Evolutionary conservation across 2,797 vertebrate genomes (phyloP).

Genomic region (Gymnoscopelus braueri): DNA sequence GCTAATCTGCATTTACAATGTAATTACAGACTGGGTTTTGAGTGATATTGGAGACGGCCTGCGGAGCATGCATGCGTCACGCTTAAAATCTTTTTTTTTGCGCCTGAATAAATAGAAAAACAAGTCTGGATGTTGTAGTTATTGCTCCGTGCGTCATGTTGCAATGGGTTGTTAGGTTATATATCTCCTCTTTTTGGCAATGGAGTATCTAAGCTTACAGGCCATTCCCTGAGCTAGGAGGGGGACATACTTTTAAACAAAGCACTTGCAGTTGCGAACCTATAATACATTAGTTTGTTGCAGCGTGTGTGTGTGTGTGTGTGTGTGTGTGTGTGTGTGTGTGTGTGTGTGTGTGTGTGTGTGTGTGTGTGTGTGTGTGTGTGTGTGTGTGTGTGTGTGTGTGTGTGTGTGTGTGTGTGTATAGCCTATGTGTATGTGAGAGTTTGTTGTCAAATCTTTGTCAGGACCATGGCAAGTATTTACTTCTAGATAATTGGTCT

Average conservation of each 20-base stretch:
- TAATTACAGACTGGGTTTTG: conserved; percentile 78
- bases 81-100: conserved; percentile 58
- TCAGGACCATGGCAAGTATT: no score
- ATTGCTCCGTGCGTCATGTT: conserved; percentile 11
- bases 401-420: no score
- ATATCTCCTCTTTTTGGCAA: no score
- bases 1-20: conserved; percentile 83
- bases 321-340: no score
- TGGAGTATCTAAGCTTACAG: no score
- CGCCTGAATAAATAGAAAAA: conserved; percentile 56
- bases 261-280: conserved; percentile 79
- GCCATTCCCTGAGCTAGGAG: neutral
- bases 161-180: conserved; percentile 5
- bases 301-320: no score
- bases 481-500: no score
- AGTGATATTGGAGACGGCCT: conserved; percentile 75
- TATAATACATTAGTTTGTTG: conserved; percentile 81
- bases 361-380: no score
- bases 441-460: no score
- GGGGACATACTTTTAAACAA: conserved; percentile 77
- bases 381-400: no score
- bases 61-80: conserved; percentile 51
- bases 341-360: no score
- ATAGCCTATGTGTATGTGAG: no score
- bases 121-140: conserved; percentile 13